phyloP scores from a whole-genome alignment of 2,797 vertebrate species.

The Ptychobarbus kaznakovi region DNA sequence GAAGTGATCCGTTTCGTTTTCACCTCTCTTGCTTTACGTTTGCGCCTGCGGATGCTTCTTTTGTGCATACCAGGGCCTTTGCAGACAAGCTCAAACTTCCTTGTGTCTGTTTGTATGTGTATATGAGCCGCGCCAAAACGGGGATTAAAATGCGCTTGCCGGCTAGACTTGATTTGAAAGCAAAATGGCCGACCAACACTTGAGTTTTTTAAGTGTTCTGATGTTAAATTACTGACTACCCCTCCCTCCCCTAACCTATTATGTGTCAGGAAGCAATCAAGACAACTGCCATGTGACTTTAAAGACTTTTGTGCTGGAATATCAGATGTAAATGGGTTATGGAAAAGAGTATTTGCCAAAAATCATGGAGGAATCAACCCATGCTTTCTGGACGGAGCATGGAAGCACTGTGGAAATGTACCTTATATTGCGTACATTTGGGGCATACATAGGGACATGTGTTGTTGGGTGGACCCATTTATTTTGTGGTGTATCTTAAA shows the following conservation, averaged over 20 bases:
- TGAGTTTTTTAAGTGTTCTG: constrained; percentile 43
- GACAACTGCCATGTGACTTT: constrained; percentile 53
- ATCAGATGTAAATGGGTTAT: constrained; percentile 49
- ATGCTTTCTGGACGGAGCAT: constrained; percentile 21
- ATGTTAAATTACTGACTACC: constrained; percentile 52
- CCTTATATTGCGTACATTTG: not conserved
- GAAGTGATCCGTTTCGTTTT: constrained; percentile 33
- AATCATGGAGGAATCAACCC: constrained; percentile 37
- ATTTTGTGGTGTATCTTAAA: constrained; percentile 18
- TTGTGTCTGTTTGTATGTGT: constrained; percentile 22
- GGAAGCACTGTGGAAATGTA: constrained; percentile 33
- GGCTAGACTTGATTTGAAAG: constrained; percentile 40
- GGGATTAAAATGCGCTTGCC: constrained; percentile 22
- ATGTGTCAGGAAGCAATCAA: constrained; percentile 55
- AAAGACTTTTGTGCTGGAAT: constrained; percentile 48
- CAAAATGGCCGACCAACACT: constrained; percentile 35
- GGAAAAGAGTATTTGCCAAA: constrained; percentile 38
- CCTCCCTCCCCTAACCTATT: constrained; percentile 11
- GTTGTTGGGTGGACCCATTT: constrained; percentile 37
- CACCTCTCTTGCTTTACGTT: constrained; percentile 28
- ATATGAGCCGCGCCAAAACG: constrained; percentile 13
- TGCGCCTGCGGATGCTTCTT: constrained; percentile 31
- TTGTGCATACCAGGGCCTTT: constrained; percentile 23
- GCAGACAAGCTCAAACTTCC: constrained; percentile 27
- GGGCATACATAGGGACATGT: not conserved